A percentile compares a stretch with the other conserved stretches of the same genome.
These are phyloP conservation scores for Paracyclopina nana DNA, from an alignment of 1,140 invertebrate species.

Conservation along the genomic window DNA sequence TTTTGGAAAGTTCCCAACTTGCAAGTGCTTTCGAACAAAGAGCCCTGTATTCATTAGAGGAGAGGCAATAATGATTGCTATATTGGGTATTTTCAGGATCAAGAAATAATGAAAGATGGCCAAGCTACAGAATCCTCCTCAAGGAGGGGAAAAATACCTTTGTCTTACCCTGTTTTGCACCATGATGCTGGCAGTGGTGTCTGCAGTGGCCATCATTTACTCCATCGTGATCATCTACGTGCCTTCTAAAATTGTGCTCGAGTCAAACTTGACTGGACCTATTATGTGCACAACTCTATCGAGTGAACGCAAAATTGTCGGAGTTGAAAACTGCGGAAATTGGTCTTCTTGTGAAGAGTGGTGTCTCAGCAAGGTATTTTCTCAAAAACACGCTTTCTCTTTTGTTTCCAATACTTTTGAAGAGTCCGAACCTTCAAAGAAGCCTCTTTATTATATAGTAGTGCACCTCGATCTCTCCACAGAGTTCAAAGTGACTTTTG, in stretches of 20 bases:
- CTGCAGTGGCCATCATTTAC: constrained; percentile 15
- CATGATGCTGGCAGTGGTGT: constrained; percentile 11
- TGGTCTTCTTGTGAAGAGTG: constrained; percentile 17
- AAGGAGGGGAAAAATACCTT: constrained; percentile 16
- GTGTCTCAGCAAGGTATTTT: constrained; percentile 16
- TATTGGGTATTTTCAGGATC: too few relatives aligned
- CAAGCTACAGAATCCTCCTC: constrained; percentile 13
- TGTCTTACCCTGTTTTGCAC: constrained; percentile 15
- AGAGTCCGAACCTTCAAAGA: too few relatives aligned
- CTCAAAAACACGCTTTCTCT: too few relatives aligned
- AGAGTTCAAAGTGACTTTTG: too few relatives aligned
- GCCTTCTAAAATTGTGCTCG: constrained; percentile 8
- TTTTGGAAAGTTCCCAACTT: too few relatives aligned
- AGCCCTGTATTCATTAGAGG: too few relatives aligned
- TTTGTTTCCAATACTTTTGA: too few relatives aligned
- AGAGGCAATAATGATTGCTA: too few relatives aligned
- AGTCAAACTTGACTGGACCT: not conserved
- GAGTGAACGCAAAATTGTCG: constrained; percentile 6
- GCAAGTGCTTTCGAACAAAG: too few relatives aligned
- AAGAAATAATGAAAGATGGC: too few relatives aligned
- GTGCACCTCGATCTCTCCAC: too few relatives aligned
- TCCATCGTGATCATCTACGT: constrained; percentile 15
- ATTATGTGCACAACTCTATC: constrained; percentile 11
- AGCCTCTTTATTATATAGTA: too few relatives aligned
- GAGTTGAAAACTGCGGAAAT: not conserved